Percentiles rank a stretch among this genome's conserved stretches.
Evolutionary conservation across 2,797 vertebrate species (phyloP).

Genomic region (Oreochromis grahami): DNA sequence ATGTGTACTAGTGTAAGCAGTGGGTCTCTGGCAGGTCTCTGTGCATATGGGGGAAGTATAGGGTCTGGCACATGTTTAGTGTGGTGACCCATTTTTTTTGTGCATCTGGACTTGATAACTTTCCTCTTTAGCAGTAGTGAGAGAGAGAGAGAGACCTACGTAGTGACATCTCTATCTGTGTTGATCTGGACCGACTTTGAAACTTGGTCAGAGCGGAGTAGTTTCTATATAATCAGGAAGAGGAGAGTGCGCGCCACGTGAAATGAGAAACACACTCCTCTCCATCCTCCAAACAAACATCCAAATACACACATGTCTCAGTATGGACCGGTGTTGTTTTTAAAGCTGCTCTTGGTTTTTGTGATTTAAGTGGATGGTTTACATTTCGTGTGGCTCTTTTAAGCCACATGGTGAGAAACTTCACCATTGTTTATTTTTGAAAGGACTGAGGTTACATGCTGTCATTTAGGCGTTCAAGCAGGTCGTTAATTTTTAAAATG

Average conservation of each 20-base stretch:
- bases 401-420: not conserved
- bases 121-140: conserved; percentile 5
- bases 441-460: conserved; percentile 6
- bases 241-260: not conserved
- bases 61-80: conserved; percentile 55
- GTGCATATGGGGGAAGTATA: conserved; percentile 56
- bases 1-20: conserved; percentile 47
- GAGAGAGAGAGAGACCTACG: not conserved
- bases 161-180: conserved; percentile 44
- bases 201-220: conserved; percentile 22
- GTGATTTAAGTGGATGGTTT: conserved; percentile 35
- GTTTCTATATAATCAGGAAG: conserved; percentile 25
- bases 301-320: not conserved
- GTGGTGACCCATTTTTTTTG: conserved; percentile 63
- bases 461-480: conserved; percentile 6
- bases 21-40: conserved; percentile 33
- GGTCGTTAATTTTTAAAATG: conserved; percentile 6
- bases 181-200: conserved; percentile 35
- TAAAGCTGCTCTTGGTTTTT: conserved; percentile 20
- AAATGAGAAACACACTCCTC: conserved; percentile 1
- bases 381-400: conserved; percentile 15
- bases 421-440: conserved; percentile 31
- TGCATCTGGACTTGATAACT: conserved; percentile 66
- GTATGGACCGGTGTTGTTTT: not conserved
- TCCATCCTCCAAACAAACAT: not conserved